Conservation (phyloP, 2,113 vertebrate genomes). For the Eublepharis macularius region DNA sequence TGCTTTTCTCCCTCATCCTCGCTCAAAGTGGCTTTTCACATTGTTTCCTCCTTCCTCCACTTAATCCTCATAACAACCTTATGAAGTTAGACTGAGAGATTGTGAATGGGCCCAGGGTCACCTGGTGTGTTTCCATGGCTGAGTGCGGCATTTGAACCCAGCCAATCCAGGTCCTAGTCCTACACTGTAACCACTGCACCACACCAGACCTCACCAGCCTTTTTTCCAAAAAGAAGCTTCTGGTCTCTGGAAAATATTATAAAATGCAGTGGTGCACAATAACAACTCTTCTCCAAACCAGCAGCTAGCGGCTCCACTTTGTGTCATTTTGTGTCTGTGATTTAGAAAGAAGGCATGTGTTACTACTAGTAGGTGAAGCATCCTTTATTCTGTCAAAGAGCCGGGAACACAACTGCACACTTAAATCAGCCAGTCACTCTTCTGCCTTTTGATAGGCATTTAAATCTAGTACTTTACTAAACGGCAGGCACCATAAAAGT, state of each 20-base stretch:
- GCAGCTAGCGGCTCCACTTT: neutral
- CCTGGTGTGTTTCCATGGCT: too few species aligned
- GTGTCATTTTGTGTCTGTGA: fast-evolving
- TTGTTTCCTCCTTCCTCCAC: too few species aligned
- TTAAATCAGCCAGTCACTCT: constrained; percentile 3
- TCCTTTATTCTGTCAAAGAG: constrained; percentile 1
- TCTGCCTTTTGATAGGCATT: constrained; percentile 10
- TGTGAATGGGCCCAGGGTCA: too few species aligned
- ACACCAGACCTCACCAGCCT: too few species aligned
- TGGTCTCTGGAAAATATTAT: neutral
- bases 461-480: neutral
- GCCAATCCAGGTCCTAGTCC: too few species aligned
- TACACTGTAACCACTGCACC: too few species aligned
- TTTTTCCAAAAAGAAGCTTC: neutral
- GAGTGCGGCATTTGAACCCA: too few species aligned
- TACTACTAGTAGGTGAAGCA: neutral
- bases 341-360: constrained; percentile 2
- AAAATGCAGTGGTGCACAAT: neutral
- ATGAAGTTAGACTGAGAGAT: too few species aligned
- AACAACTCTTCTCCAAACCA: neutral
- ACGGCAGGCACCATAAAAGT: neutral
- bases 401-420: neutral
- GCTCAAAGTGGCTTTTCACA: too few species aligned
- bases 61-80: too few species aligned
- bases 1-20: too few species aligned